Base-by-base conservation (phyloP, 2,113 vertebrate species). In the Peromyscus leucopus region DNA sequence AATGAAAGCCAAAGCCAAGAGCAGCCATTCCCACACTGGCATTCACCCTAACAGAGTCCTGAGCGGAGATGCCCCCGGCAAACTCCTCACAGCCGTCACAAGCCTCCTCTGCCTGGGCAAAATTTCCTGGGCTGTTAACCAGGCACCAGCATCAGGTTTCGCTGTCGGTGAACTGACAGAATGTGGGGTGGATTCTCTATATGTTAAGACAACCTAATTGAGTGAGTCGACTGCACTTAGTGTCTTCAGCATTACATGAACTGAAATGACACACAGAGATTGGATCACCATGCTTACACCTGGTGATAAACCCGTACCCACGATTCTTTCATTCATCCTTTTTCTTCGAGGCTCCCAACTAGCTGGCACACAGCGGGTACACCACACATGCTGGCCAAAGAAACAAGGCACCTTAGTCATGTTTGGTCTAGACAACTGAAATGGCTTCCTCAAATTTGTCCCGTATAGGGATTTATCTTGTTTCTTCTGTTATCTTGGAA, bases 381-480 rank as follows among this genome's bases (percentile, higher is more conserved):
- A 91, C 28, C 78, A 42, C 39, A 46, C 8, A 48, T 17, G 42
- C 8, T 36, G 46, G 1, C 28, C 65, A 75, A 94, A 59, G 28
- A 42, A 95, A 76, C 7, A 42, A 79, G 91, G 42, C 42, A 33
- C 15, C 26, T 93, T n/a, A 71, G 48, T 71, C 48, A 46, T 74
- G 31, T 87, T 93, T 69, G 55, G 95, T 17, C 33, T 51, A 2
- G 33, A 89, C 33, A 84, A 84, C 13, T 80, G 83, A 96, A 96
- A 92, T 0, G 36, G 61, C 24, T n/a, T 96, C 55, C 67, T 59
- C 33, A 83, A 46, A 59, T n/a, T 63, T 96, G 71, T 39, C 10
- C 24, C 80, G 90, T 76, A 87, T 7, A 69, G 61, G 59, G 51
- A 65, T 87, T n/a, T 57, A 82, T 7, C 48, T 95, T 71, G 78